Conservation (phyloP, 2,888 invertebrate species). For the Perithous albicinctus region DNA sequence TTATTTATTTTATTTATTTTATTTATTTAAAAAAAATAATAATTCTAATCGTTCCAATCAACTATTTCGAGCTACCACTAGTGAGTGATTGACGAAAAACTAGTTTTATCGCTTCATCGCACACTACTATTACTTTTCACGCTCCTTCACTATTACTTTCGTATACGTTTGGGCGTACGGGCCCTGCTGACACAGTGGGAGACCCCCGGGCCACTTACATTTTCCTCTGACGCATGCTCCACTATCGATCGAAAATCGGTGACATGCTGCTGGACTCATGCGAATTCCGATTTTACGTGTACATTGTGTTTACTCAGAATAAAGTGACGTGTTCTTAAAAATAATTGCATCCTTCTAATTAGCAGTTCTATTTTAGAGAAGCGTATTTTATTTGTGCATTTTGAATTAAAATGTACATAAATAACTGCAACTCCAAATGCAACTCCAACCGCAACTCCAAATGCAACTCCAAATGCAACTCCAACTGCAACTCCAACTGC, state of each 20-base stretch:
- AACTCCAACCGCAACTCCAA: too few relatives aligned
- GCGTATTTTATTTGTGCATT: too few relatives aligned
- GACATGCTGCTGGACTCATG: constrained; percentile 14
- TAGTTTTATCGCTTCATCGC: constrained; percentile 8
- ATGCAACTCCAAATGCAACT: too few relatives aligned
- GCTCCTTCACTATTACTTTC: constrained; percentile 64
- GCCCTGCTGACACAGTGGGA: constrained; percentile 45
- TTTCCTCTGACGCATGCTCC: constrained; percentile 60
- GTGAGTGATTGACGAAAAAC: not conserved
- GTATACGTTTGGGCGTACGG: constrained; percentile 56
- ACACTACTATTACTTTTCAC: constrained; percentile 31
- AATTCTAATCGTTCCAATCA: not conserved
- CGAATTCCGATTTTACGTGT: constrained; percentile 20
- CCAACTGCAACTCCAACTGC: too few relatives aligned
- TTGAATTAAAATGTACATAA: too few relatives aligned
- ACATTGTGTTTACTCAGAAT: not conserved
- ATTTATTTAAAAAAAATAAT: too few relatives aligned
- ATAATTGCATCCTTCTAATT: not conserved
- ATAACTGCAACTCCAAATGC: too few relatives aligned
- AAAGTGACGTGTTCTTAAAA: not conserved
- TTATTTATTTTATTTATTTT: too few relatives aligned
- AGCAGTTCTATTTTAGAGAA: not conserved
- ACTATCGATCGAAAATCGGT: constrained; percentile 49
- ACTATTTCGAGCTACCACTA: not conserved
- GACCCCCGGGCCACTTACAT: constrained; percentile 62